Evolutionary conservation across 92 coral and sea anemone species (phyloP).

Genomic region (Zoanthus sansibaricus): DNA sequence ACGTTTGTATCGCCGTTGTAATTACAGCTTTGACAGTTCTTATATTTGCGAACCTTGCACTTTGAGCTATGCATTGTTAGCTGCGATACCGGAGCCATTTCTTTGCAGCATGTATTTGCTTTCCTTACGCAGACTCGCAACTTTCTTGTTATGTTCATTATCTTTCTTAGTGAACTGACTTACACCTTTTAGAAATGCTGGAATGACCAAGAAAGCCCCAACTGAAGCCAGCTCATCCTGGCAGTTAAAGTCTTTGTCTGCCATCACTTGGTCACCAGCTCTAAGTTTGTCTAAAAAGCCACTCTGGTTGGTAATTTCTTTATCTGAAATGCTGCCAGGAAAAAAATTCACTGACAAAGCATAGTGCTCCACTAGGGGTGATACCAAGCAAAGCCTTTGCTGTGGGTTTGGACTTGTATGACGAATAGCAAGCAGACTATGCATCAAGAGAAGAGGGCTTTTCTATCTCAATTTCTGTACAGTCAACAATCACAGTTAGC

Average conservation of each 20-base stretch:
- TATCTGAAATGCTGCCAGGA: conserved; percentile 56
- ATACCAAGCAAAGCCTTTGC: conserved; percentile 71
- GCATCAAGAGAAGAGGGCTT: conserved; percentile 49
- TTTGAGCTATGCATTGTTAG: too few relatives aligned
- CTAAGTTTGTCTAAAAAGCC: conserved; percentile 37
- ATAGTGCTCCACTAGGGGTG: conserved; percentile 56
- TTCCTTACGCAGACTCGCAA: conserved; percentile 70
- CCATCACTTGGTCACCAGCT: conserved; percentile 63
- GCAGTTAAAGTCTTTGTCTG: conserved; percentile 62
- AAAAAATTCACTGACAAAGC: conserved; percentile 60
- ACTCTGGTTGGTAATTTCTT: conserved; percentile 58
- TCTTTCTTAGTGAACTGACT: conserved; percentile 60
- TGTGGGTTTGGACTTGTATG: conserved; percentile 64
- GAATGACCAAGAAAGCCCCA: conserved; percentile 58
- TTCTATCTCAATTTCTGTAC: conserved; percentile 61
- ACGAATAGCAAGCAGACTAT: conserved; percentile 65
- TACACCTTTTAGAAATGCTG: conserved; percentile 36
- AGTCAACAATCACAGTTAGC: conserved; percentile 52
- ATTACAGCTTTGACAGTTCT: too few relatives aligned
- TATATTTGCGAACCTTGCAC: too few relatives aligned
- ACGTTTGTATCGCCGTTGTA: too few relatives aligned
- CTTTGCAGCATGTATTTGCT: too few relatives aligned
- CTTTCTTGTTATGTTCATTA: conserved; percentile 68
- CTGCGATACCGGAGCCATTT: too few relatives aligned
- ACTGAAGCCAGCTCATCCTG: conserved; percentile 65